Evolutionary conservation across 2,888 invertebrate species (phyloP).

Genomic region (Aspidiotus destructor): DNA sequence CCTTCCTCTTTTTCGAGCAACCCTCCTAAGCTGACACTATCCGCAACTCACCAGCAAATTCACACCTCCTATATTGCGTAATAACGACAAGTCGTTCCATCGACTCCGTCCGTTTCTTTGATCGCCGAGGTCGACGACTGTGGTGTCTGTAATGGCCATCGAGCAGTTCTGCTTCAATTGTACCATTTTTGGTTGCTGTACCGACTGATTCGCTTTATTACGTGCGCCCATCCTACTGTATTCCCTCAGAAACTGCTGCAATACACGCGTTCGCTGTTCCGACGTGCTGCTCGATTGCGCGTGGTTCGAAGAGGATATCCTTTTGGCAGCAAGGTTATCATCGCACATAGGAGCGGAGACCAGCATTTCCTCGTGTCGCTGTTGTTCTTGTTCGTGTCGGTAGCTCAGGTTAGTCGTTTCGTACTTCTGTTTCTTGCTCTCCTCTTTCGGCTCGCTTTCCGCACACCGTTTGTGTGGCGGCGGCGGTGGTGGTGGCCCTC

Average conservation of each 20-base stretch:
- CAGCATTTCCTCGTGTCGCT: background rate
- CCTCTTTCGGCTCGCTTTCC: background rate
- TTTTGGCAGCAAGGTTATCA: background rate
- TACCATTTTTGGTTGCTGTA: too few species aligned
- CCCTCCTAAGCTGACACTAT: too few species aligned
- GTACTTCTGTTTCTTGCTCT: background rate
- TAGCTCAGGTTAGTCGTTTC: background rate
- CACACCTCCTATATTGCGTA: background rate
- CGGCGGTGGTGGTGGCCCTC: background rate
- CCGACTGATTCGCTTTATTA: too few species aligned
- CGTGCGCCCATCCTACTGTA: conserved; percentile 1
- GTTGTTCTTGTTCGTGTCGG: background rate
- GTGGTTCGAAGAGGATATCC: background rate
- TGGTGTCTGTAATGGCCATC: background rate
- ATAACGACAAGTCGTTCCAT: background rate
- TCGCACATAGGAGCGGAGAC: background rate
- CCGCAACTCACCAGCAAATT: background rate
- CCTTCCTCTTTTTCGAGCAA: too few species aligned
- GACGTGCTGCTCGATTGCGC: conserved; percentile 1
- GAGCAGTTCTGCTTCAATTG: background rate
- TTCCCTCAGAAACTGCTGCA: conserved; percentile 18
- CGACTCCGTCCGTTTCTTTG: background rate
- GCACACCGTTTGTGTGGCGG: background rate
- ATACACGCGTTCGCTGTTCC: conserved; percentile 7
- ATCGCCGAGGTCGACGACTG: background rate